These are phyloP conservation scores for Chromis chromis DNA, from an alignment of 2,797 vertebrate genomes.

Conservation along the genomic window DNA sequence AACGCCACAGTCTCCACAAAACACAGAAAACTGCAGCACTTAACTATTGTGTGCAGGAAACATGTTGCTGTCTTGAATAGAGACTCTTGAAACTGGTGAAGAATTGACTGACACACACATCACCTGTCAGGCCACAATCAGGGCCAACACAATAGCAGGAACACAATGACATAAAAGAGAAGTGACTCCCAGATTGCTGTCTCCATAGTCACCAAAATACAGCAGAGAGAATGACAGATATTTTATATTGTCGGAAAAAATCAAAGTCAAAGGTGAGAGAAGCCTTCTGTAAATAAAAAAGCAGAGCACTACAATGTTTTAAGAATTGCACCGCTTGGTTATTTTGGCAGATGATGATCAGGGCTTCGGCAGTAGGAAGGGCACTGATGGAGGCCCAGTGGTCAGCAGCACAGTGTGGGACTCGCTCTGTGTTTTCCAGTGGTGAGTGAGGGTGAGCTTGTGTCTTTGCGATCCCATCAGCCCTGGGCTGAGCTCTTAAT, in stretches of 20 bases:
- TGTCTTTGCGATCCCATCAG: slow-evolving; percentile 73
- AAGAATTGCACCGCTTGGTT: slow-evolving; percentile 26
- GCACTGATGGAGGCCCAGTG: slow-evolving; percentile 36
- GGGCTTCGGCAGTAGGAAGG: slow-evolving; percentile 14
- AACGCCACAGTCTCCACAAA: not conserved
- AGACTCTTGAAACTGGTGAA: slow-evolving; percentile 4
- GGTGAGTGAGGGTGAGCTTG: slow-evolving; percentile 49
- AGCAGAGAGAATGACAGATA: slow-evolving; percentile 24
- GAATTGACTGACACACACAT: slow-evolving; percentile 31
- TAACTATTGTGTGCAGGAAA: slow-evolving; percentile 15
- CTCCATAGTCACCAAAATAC: slow-evolving; percentile 41
- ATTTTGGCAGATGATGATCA: slow-evolving; percentile 51
- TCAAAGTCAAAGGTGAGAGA: slow-evolving; percentile 49
- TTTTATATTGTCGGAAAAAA: slow-evolving; percentile 25
- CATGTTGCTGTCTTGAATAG: slow-evolving; percentile 22
- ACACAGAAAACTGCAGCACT: slow-evolving; percentile 3
- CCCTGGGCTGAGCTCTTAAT: slow-evolving; percentile 83
- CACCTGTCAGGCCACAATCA: slow-evolving; percentile 27
- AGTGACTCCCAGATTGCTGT: slow-evolving; percentile 33
- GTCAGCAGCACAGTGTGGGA: slow-evolving; percentile 63
- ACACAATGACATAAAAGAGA: slow-evolving; percentile 40
- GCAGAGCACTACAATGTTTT: slow-evolving; percentile 1
- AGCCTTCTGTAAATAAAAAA: slow-evolving; percentile 48
- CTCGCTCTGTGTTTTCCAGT: slow-evolving; percentile 54
- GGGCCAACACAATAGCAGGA: slow-evolving; percentile 28